Conservation (phyloP, 2,888 invertebrate species). For the Scaptomyza cyrtandrae region DNA sequence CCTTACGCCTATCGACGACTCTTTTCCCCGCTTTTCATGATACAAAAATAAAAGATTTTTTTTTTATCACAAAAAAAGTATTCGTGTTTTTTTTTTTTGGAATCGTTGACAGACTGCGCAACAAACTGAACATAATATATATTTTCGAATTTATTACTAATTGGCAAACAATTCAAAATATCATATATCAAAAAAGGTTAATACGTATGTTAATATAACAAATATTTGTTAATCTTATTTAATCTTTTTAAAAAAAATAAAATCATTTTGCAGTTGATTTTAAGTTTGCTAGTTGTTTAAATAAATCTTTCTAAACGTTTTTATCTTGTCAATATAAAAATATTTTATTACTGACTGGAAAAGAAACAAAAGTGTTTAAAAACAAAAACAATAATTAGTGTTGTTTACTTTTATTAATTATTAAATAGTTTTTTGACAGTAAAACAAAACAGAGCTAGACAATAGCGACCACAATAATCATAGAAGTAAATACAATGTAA, state of each 20-base stretch:
- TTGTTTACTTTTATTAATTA: background rate
- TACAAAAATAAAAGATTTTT: no score
- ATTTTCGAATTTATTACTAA: background rate
- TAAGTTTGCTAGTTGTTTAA: no score
- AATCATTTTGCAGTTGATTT: no score
- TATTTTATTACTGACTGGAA: background rate
- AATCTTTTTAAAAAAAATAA: no score
- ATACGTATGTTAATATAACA: no score
- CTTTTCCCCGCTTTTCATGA: background rate
- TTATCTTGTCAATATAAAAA: no score
- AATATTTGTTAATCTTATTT: no score
- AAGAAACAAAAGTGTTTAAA: background rate
- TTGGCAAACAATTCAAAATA: background rate
- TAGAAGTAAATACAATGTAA: conserved; percentile 40
- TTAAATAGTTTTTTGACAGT: background rate
- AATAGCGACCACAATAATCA: conserved; percentile 29
- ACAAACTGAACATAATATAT: background rate
- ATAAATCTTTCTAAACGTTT: no score
- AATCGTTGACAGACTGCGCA: background rate
- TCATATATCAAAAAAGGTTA: no score
- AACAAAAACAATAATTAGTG: background rate
- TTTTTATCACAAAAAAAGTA: background rate
- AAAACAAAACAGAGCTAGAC: conserved; percentile 6
- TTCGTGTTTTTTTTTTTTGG: background rate
- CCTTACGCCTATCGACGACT: background rate